These are phyloP conservation scores for Pangasius djambal DNA, from an alignment of 2,797 vertebrate genomes.

Conservation along the genomic window DNA sequence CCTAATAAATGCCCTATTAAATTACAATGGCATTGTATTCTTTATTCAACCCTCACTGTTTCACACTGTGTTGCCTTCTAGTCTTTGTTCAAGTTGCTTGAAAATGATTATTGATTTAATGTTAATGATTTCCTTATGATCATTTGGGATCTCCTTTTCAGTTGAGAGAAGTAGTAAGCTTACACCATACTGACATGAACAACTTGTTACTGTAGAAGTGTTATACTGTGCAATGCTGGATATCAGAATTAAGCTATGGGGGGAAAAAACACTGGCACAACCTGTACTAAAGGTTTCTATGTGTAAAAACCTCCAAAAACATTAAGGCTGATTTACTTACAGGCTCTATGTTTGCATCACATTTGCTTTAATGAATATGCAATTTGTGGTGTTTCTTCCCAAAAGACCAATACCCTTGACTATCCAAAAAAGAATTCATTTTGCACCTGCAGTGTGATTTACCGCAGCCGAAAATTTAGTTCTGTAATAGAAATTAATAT, in stretches of 20 bases:
- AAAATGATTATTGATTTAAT: too few species aligned
- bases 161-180: too few species aligned
- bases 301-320: not conserved
- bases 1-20: not conserved
- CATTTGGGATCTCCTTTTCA: not conserved
- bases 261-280: not conserved
- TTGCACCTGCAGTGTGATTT: not conserved
- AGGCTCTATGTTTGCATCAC: not conserved
- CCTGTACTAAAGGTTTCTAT: not conserved
- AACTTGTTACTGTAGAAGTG: not conserved
- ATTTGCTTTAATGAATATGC: not conserved
- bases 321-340: not conserved
- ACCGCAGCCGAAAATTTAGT: too few species aligned
- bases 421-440: too few species aligned
- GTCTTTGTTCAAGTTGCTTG: too few species aligned
- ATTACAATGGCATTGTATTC: not conserved
- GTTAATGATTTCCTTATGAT: not conserved
- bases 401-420: not conserved
- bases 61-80: not conserved
- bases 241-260: not conserved
- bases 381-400: not conserved
- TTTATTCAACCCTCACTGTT: not conserved
- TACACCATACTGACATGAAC: not conserved
- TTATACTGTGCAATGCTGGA: not conserved
- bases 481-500: not conserved